These are phyloP conservation scores for Leptinotarsa juncta DNA, from an alignment of 2,888 invertebrate genomes.

Conservation along the genomic window DNA sequence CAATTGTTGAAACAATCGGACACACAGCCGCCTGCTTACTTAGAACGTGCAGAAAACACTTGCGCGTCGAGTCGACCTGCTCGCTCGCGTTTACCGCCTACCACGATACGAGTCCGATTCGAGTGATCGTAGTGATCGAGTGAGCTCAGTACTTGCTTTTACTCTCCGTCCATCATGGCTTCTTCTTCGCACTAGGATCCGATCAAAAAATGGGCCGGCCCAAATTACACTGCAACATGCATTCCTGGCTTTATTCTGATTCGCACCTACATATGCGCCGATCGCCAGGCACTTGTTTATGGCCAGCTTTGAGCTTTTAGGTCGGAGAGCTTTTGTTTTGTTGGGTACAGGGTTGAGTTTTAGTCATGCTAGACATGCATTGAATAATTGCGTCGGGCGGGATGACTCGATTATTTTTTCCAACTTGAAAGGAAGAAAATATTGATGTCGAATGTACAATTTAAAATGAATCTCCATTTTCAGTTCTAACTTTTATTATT, in stretches of 20 bases:
- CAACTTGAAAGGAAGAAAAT: no score
- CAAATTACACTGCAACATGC: slow-evolving; percentile 59
- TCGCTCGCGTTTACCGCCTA: slow-evolving; percentile 63
- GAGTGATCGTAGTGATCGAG: slow-evolving; percentile 18
- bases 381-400: background rate
- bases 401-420: no score
- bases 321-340: slow-evolving; percentile 18
- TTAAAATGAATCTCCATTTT: no score
- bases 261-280: slow-evolving; percentile 45
- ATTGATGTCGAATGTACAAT: no score
- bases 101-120: slow-evolving; percentile 59
- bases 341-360: slow-evolving; percentile 26
- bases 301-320: slow-evolving; percentile 18
- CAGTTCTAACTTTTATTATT: no score
- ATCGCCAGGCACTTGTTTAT: slow-evolving; percentile 40
- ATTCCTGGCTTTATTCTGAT: slow-evolving; percentile 50
- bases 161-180: slow-evolving; percentile 60
- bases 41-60: slow-evolving; percentile 63
- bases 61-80: slow-evolving; percentile 64
- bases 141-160: slow-evolving; percentile 42
- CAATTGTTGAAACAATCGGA: slow-evolving; percentile 64
- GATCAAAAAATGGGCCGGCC: slow-evolving; percentile 56
- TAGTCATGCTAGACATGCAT: slow-evolving; percentile 52
- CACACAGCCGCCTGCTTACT: slow-evolving; percentile 56
- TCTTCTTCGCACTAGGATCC: slow-evolving; percentile 53